These are phyloP conservation scores for Epinephelus awoara DNA, from an alignment of 2,797 vertebrate species.

Conservation along the genomic window DNA sequence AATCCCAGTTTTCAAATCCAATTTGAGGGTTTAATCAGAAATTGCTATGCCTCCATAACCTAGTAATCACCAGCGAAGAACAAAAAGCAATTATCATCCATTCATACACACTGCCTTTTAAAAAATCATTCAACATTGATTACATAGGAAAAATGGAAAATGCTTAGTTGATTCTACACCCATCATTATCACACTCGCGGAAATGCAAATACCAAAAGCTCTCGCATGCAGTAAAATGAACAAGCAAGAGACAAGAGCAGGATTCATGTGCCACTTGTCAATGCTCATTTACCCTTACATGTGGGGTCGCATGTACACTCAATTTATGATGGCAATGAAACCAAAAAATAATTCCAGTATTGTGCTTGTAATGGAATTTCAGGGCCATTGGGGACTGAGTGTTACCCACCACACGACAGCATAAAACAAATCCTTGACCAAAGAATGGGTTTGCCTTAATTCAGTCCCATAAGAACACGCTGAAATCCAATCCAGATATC, in stretches of 20 bases:
- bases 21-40: conserved; percentile 81
- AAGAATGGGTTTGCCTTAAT: conserved; percentile 66
- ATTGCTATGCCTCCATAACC: conserved; percentile 79
- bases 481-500: conserved; percentile 52
- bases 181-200: conserved; percentile 49
- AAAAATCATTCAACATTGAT: conserved; percentile 67
- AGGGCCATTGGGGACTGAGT: conserved; percentile 28
- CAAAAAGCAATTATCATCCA: conserved; percentile 81
- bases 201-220: conserved; percentile 61
- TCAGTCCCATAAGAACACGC: conserved; percentile 44
- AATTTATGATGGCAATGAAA: conserved; percentile 55
- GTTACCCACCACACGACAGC: conserved; percentile 49
- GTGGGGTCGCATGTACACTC: conserved; percentile 30
- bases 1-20: conserved; percentile 75
- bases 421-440: conserved; percentile 67
- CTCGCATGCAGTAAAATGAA: conserved; percentile 38
- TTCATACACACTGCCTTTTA: conserved; percentile 69
- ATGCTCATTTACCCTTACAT: conserved; percentile 47
- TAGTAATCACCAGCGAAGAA: conserved; percentile 79
- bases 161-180: conserved; percentile 63
- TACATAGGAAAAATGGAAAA: conserved; percentile 78
- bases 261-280: conserved; percentile 47
- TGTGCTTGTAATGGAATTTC: conserved; percentile 59
- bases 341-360: conserved; percentile 58
- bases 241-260: conserved; percentile 42